Evolutionary conservation across 2,797 vertebrate genomes (phyloP).

Genomic region (Falco naumanni): DNA sequence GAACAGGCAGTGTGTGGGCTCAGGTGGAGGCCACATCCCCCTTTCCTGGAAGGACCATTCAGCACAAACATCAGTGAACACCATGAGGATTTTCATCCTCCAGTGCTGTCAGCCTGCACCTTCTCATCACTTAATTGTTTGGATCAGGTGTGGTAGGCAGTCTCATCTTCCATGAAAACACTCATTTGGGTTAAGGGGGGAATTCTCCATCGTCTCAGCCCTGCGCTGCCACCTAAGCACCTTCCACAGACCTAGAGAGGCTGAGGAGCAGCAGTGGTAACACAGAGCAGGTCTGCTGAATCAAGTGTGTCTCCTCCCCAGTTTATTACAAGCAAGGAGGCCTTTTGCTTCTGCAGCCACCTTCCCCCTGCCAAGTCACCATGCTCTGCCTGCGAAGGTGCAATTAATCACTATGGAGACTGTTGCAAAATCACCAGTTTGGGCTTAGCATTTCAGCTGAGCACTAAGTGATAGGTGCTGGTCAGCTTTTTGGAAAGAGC

Average conservation of each 20-base stretch:
- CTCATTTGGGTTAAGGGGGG: neutral
- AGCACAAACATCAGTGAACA: fast-evolving
- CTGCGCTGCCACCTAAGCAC: neutral
- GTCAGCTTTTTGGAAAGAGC: neutral
- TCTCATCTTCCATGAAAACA: neutral
- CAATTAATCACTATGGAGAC: constrained; percentile 31
- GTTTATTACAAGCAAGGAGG: neutral
- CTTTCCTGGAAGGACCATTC: neutral
- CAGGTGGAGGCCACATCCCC: neutral
- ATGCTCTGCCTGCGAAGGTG: neutral
- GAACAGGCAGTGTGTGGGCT: neutral
- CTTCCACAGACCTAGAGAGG: neutral
- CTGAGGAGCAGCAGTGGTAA: neutral
- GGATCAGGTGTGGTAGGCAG: neutral
- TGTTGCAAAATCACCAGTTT: neutral
- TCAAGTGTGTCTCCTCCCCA: neutral
- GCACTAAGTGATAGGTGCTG: neutral
- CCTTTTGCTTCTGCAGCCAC: neutral
- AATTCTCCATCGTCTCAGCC: neutral
- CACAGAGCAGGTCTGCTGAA: neutral
- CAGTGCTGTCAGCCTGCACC: neutral
- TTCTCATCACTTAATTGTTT: neutral
- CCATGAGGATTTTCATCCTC: neutral
- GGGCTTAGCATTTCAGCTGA: neutral
- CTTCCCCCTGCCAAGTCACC: neutral